A percentile compares a stretch with the other conserved stretches of the same genome.
phyloP scores from a whole-genome alignment of 1,140 invertebrate genomes.

The Brachionus calyciflorus region DNA sequence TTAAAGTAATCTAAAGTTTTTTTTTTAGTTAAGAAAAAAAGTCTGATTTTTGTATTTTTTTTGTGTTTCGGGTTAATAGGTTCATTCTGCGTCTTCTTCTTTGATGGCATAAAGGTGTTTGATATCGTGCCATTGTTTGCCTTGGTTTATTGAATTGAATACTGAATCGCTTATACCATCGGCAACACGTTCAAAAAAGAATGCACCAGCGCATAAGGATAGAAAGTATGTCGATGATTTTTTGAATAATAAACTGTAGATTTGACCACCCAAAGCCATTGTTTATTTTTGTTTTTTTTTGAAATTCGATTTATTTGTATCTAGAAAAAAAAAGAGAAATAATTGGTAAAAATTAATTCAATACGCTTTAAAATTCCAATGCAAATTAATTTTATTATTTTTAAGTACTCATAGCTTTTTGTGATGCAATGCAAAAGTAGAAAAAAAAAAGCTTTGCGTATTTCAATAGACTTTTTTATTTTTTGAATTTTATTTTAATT shows the following conservation, averaged over 20 bases:
- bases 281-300: not conserved
- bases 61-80: not conserved
- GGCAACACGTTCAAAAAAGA: conserved; percentile 44
- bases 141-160: conserved; percentile 36
- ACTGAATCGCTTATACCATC: conserved; percentile 11
- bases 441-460: too few species aligned
- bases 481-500: too few species aligned
- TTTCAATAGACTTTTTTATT: too few species aligned
- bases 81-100: conserved; percentile 23
- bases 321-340: not conserved
- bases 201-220: conserved; percentile 7
- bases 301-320: not conserved
- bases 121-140: conserved; percentile 45
- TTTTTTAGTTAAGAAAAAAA: not conserved
- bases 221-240: conserved; percentile 46
- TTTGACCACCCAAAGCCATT: conserved; percentile 40
- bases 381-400: too few species aligned
- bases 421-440: too few species aligned
- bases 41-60: not conserved
- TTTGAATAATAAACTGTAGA: conserved; percentile 45
- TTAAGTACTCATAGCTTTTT: too few species aligned
- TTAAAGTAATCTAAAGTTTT: conserved; percentile 8
- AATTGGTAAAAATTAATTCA: too few species aligned
- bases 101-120: not conserved
- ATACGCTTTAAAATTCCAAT: too few species aligned